Percentiles rank a stretch among this genome's conserved stretches.
Conservation (phyloP, 2,888 invertebrate species). For the Drosophila mettleri region DNA sequence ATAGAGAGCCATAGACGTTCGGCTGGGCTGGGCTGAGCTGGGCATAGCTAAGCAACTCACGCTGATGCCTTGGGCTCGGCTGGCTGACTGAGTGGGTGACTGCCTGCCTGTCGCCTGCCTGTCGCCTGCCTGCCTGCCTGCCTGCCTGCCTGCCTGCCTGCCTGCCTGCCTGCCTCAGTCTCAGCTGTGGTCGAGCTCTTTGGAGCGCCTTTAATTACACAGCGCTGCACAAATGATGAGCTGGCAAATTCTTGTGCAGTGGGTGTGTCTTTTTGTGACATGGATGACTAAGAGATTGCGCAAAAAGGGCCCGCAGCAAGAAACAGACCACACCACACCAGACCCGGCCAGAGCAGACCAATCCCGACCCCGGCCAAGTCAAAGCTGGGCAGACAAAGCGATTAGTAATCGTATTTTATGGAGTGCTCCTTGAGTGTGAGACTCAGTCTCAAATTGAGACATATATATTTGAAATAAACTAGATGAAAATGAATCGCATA, state of each 20-base stretch:
- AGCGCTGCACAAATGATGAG: constrained; percentile 75
- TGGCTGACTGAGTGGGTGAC: constrained; percentile 5
- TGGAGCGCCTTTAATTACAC: constrained; percentile 74
- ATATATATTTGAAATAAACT: constrained; percentile 68
- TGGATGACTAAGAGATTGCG: constrained; percentile 72
- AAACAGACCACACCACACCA: constrained; percentile 9
- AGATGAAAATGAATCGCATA: constrained; percentile 70
- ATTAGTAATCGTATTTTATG: constrained; percentile 70
- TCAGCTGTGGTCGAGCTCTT: constrained; percentile 69
- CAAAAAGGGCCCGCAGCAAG: constrained; percentile 70
- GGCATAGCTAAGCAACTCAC: constrained; percentile 65
- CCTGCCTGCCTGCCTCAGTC: constrained; percentile 6
- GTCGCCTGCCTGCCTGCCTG: neutral
- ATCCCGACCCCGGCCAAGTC: constrained; percentile 16
- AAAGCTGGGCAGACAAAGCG: constrained; percentile 63
- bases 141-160: neutral
- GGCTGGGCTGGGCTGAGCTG: constrained; percentile 20
- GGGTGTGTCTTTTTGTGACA: constrained; percentile 36
- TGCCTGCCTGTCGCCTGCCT: neutral
- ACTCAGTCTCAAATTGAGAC: constrained; percentile 63
- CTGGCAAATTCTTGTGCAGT: constrained; percentile 70
- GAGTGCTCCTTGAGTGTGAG: constrained; percentile 38
- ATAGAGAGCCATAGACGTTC: constrained; percentile 18
- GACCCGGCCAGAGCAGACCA: constrained; percentile 4
- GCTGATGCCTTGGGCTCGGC: constrained; percentile 37